Evolutionary conservation across 2,113 vertebrate species (phyloP).

Genomic region (Datnioides undecimradiatus): DNA sequence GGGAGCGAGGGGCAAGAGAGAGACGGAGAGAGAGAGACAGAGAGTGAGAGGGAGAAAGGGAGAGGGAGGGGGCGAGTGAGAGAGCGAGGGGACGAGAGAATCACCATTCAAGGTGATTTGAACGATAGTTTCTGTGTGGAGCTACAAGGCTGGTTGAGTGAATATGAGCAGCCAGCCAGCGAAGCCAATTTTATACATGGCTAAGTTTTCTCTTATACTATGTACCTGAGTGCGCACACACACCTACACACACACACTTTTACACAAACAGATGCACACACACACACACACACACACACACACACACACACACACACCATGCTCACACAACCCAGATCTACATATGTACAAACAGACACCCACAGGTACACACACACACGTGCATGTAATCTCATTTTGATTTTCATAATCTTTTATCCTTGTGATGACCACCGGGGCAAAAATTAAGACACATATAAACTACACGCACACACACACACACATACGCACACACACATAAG

Average conservation of each 20-base stretch:
- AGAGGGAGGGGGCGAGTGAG: not conserved
- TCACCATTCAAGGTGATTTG: slow-evolving; percentile 69
- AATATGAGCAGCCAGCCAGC: slow-evolving; percentile 70
- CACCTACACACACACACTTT: slow-evolving; percentile 18
- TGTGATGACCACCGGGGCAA: slow-evolving; percentile 9
- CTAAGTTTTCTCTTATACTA: slow-evolving; percentile 73
- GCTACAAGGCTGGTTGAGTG: slow-evolving; percentile 68
- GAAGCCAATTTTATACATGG: slow-evolving; percentile 81
- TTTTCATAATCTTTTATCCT: slow-evolving; percentile 28
- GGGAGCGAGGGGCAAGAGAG: slow-evolving; percentile 3
- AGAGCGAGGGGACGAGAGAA: slow-evolving; percentile 19
- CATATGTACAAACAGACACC: not conserved
- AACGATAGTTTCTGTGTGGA: slow-evolving; percentile 66
- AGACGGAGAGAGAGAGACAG: slow-evolving; percentile 2
- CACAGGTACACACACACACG: not conserved
- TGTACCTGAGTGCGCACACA: slow-evolving; percentile 48
- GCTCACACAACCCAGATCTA: slow-evolving; percentile 23
- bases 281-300: slow-evolving; percentile 27
- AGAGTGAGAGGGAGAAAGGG: slow-evolving; percentile 6
- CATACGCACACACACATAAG: not conserved
- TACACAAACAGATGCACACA: slow-evolving; percentile 6
- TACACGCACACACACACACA: not conserved
- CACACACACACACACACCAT: slow-evolving; percentile 9
- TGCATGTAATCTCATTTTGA: slow-evolving; percentile 4
- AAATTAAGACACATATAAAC: not conserved